These are phyloP conservation scores for Salvator merianae DNA, from an alignment of 2,113 vertebrate genomes.

Conservation along the genomic window DNA sequence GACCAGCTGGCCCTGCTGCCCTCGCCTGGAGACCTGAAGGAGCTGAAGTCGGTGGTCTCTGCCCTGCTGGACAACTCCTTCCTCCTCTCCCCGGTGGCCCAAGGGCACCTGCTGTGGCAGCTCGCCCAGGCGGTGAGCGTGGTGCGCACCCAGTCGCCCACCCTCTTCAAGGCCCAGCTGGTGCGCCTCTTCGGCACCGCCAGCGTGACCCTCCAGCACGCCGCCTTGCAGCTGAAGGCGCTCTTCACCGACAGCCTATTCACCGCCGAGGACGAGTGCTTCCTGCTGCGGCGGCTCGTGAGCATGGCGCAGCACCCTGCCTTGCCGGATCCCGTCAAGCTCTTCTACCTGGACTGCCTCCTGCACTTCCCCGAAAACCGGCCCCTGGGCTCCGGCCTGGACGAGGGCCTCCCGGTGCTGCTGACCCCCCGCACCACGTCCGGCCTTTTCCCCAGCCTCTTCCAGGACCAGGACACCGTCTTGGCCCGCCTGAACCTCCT, in stretches of 20 bases:
- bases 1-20: constrained; percentile 69
- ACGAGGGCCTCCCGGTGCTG: constrained; percentile 81
- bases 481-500: constrained; percentile 82
- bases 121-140: constrained; percentile 82
- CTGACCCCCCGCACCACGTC: constrained; percentile 76
- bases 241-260: constrained; percentile 90
- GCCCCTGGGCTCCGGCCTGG: constrained; percentile 75
- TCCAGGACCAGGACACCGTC: constrained; percentile 80
- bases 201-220: constrained; percentile 80
- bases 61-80: constrained; percentile 85
- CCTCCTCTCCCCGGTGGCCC: constrained; percentile 80
- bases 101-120: constrained; percentile 80
- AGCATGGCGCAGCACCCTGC: constrained; percentile 84
- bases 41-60: constrained; percentile 79
- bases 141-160: constrained; percentile 80
- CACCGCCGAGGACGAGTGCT: constrained; percentile 83
- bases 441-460: constrained; percentile 80
- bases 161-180: constrained; percentile 85
- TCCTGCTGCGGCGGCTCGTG: constrained; percentile 82
- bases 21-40: constrained; percentile 78
- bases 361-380: constrained; percentile 89
- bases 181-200: constrained; percentile 84
- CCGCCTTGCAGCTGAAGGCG: constrained; percentile 82
- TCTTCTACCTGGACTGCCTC: constrained; percentile 86
- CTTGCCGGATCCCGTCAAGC: constrained; percentile 71